Conservation (phyloP, 1,140 invertebrate species). For the Stegodyphus dumicola region DNA sequence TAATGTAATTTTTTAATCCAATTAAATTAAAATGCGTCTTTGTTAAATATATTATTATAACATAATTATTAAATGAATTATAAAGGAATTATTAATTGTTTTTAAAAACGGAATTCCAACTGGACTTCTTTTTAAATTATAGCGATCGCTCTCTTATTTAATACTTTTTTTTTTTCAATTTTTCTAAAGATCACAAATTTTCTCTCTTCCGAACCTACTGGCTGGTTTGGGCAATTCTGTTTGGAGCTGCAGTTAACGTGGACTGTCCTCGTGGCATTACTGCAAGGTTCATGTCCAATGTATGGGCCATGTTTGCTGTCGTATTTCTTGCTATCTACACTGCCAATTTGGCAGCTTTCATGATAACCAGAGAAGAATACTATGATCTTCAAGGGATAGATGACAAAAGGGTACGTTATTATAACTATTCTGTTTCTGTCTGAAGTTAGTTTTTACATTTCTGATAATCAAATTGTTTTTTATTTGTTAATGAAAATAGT, state of each 20-base stretch:
- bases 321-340: conserved; percentile 94
- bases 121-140: neutral
- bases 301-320: conserved; percentile 98
- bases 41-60: no score
- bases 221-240: conserved; percentile 99
- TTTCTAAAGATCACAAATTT: conserved; percentile 77
- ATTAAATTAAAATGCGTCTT: no score
- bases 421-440: no score
- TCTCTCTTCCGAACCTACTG: conserved; percentile 97
- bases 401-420: conserved; percentile 77
- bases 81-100: no score
- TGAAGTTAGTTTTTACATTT: no score
- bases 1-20: no score
- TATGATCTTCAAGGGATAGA: conserved; percentile 93
- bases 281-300: conserved; percentile 93
- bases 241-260: conserved; percentile 95
- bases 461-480: no score
- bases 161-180: conserved; percentile 7
- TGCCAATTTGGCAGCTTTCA: conserved; percentile 97
- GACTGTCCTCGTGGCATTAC: conserved; percentile 94
- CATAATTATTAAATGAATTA: no score
- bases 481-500: no score
- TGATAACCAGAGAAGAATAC: conserved; percentile 98
- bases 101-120: neutral
- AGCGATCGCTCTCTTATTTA: neutral